Conservation (phyloP, 2,888 invertebrate species). For the Nomada hirtipes region DNA sequence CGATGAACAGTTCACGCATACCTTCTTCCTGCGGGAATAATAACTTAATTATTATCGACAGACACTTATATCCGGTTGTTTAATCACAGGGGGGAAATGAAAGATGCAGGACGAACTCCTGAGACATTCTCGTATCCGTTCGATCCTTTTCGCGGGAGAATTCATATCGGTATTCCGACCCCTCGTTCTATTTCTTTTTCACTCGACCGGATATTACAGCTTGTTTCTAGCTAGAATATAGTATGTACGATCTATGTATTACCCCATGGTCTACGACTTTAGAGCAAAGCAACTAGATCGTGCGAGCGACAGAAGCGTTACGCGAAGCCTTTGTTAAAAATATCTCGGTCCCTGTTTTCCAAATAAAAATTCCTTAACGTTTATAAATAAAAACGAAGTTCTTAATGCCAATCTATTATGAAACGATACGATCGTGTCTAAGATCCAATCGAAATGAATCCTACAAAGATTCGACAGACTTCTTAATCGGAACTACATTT, state of each 20-base stretch:
- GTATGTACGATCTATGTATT: conserved; percentile 23
- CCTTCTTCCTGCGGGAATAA: too few species aligned
- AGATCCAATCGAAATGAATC: neutral
- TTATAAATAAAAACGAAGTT: too few species aligned
- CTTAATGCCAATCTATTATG: too few species aligned
- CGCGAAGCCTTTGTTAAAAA: conserved; percentile 11
- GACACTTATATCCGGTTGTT: conserved; percentile 23
- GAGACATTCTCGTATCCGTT: conserved; percentile 22
- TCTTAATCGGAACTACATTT: too few species aligned
- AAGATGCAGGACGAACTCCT: neutral
- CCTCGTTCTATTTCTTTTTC: conserved; percentile 6
- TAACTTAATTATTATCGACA: conserved; percentile 6
- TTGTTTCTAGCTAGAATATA: conserved; percentile 10
- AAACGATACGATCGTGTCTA: too few species aligned
- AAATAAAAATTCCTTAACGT: neutral
- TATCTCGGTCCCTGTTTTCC: neutral
- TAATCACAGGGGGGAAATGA: conserved; percentile 16
- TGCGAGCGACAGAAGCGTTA: conserved; percentile 11
- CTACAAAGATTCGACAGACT: neutral
- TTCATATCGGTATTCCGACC: conserved; percentile 28
- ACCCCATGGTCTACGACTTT: conserved; percentile 14
- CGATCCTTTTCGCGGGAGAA: conserved; percentile 16
- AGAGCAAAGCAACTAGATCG: conserved; percentile 6
- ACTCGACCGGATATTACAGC: conserved; percentile 29
- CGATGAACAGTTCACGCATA: too few species aligned